A percentile compares a stretch with the other conserved stretches of the same genome.
These are phyloP conservation scores for Ormyrus labotus DNA, from an alignment of 2,888 invertebrate species.

Conservation along the genomic window DNA sequence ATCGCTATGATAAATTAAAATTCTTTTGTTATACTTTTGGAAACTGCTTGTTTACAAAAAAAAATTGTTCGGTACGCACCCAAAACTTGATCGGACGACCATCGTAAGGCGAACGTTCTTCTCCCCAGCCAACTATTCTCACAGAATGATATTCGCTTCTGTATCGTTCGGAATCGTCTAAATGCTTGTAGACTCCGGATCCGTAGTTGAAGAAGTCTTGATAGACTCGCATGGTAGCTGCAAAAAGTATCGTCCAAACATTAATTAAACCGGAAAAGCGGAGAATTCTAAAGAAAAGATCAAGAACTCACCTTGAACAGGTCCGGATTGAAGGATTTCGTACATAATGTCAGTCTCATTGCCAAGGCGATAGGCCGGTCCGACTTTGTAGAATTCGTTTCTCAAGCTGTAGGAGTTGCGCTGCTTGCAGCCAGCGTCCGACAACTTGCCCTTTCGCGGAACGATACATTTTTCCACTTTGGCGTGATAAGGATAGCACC, in stretches of 20 bases:
- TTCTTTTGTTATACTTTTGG: too few relatives aligned
- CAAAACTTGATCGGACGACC: conserved; percentile 86
- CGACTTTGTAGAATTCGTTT: conserved; percentile 82
- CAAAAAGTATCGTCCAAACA: conserved; percentile 59
- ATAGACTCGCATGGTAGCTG: conserved; percentile 92
- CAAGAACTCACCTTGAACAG: conserved; percentile 86
- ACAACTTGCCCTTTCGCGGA: conserved; percentile 75
- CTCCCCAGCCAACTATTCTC: conserved; percentile 94
- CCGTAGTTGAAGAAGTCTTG: conserved; percentile 95
- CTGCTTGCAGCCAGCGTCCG: conserved; percentile 78
- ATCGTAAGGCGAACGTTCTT: conserved; percentile 78
- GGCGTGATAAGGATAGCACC: conserved; percentile 90
- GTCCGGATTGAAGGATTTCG: conserved; percentile 93
- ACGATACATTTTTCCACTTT: conserved; percentile 81
- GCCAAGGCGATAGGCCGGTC: conserved; percentile 86
- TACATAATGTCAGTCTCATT: conserved; percentile 92
- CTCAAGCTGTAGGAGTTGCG: conserved; percentile 76
- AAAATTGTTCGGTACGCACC: conserved; percentile 79
- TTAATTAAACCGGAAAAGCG: too few relatives aligned
- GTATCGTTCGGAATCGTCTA: conserved; percentile 76
- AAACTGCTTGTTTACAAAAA: too few relatives aligned
- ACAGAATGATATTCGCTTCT: conserved; percentile 91
- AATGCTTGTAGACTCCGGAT: conserved; percentile 88
- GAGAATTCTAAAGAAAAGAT: not conserved
- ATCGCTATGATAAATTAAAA: too few relatives aligned